Evolutionary conservation across 2,888 invertebrate genomes (phyloP), one percentile per base, ranked within the genome.

Genomic region (Bedellia somnulentella): DNA sequence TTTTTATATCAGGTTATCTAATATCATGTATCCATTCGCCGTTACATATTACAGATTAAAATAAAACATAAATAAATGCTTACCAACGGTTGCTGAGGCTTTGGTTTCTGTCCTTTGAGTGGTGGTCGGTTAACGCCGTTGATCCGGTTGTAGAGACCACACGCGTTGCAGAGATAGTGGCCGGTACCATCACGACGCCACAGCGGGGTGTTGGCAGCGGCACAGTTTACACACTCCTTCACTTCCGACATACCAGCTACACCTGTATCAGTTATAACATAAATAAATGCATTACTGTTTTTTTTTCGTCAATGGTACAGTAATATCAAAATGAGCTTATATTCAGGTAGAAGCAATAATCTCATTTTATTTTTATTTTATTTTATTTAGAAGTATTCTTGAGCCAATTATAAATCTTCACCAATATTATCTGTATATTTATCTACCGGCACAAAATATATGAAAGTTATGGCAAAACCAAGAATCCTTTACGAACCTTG

Each of bases 91-190:
- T 80, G 78, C 52, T 79, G 80, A 33, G 81, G 80, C 57, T 84
- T 84, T 43, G 81, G 76, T 53, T 82, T 81, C 49, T 82, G 81
- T 31, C 82, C 79, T 52, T 88, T 85, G 41, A 75, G 62, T 29
- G 75, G 76, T 34, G 90, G 90, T 40, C 92, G 78, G 70, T 89
- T 90, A 56, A 88, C 79, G 44, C 81, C 81, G 58, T 82, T 81
- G 63, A 80, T 81, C 55, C 80, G 76, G 51, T 64, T 77, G 82
- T 98, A 98, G 47, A 97, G 87, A 38, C 97, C 97, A 77, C 97
- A 98, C 34, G 97, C 97, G 80, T 98, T 98, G 83, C 97, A 98
- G 56, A 96, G 81, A 77, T 97, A 97, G 79, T 97, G 95, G 14
- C 96, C 96, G 32, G 94, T 94, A 39, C 95, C 92, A 73, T 97